phyloP scores from a whole-genome alignment of 2,888 invertebrate genomes.

The Drosophila rubida region DNA sequence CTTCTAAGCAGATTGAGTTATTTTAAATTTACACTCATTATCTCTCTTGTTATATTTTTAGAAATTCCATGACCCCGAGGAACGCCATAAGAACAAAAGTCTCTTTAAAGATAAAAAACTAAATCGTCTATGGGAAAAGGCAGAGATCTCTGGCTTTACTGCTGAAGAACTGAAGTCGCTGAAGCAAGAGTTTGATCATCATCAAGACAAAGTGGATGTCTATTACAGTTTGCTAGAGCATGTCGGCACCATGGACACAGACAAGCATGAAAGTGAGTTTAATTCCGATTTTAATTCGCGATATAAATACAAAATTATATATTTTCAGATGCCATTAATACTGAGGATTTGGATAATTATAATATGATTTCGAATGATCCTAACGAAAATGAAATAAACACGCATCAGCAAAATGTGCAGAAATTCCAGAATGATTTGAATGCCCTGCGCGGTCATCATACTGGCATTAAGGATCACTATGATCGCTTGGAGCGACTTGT shows the following conservation, averaged over 20 bases:
- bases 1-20: no score
- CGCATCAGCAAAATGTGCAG: conserved; percentile 83
- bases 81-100: conserved; percentile 89
- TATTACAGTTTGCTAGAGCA: conserved; percentile 92
- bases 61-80: conserved; percentile 85
- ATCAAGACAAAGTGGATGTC: conserved; percentile 96
- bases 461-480: conserved; percentile 91
- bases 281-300: not conserved
- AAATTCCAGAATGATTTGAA: conserved; percentile 89
- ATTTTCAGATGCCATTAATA: conserved; percentile 88
- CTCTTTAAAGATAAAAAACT: conserved; percentile 95
- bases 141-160: conserved; percentile 94
- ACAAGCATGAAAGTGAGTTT: conserved; percentile 88
- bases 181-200: conserved; percentile 95
- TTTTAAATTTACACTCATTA: no score
- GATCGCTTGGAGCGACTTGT: conserved; percentile 91
- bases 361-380: conserved; percentile 88
- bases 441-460: conserved; percentile 90
- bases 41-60: conserved; percentile 45
- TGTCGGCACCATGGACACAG: conserved; percentile 86
- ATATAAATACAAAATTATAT: not conserved
- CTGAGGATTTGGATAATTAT: conserved; percentile 90
- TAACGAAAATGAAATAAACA: conserved; percentile 86
- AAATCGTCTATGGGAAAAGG: conserved; percentile 95
- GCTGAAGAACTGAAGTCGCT: conserved; percentile 92